A percentile compares a stretch with the other conserved stretches of the same genome.
Evolutionary conservation across 2,888 invertebrate genomes (phyloP).

Genomic region (Sphecodes monilicornis): DNA sequence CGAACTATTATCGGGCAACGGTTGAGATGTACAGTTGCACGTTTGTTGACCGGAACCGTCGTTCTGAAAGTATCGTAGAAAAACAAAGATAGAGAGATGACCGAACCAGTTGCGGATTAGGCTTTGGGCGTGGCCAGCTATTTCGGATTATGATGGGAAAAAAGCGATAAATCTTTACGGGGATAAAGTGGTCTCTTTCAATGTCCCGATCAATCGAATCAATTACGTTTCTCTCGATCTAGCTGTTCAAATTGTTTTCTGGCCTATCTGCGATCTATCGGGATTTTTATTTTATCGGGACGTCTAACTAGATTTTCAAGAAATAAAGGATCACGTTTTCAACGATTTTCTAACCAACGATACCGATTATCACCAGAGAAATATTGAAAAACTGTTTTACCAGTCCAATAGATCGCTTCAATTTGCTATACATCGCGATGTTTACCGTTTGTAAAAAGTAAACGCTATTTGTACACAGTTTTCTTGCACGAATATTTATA

Average conservation of each 20-base stretch:
- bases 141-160: neutral
- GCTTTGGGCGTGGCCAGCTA: conserved; percentile 12
- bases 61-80: conserved; percentile 80
- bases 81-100: conserved; percentile 64
- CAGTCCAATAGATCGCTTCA: neutral
- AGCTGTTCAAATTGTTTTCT: neutral
- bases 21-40: conserved; percentile 80
- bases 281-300: neutral
- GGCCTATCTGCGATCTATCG: neutral
- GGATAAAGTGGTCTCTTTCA: neutral
- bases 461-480: no score
- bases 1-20: conserved; percentile 72
- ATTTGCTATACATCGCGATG: neutral
- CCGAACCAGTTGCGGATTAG: conserved; percentile 15
- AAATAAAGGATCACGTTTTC: neutral
- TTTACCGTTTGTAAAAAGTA: no score
- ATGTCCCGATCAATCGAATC: neutral
- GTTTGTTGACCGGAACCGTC: conserved; percentile 79
- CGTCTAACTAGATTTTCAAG: neutral
- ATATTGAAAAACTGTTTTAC: no score
- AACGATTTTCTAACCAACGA: neutral
- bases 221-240: neutral
- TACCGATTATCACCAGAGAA: neutral
- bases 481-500: no score
- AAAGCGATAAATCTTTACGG: neutral